These are phyloP conservation scores for Lordiphosa mommai DNA, from an alignment of 1,140 invertebrate species.

Conservation along the genomic window DNA sequence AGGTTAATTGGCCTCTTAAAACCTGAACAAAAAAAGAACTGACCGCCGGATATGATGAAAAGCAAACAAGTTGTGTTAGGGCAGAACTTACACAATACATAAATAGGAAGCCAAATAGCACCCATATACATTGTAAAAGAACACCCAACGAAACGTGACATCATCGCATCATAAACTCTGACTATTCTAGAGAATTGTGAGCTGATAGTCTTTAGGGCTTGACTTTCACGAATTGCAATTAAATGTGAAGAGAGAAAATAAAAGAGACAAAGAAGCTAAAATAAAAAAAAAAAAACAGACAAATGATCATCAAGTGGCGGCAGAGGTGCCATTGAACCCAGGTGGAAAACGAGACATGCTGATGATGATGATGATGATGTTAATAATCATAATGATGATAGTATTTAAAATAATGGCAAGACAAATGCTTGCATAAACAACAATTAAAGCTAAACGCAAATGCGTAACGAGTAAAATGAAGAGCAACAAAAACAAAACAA, in stretches of 20 bases:
- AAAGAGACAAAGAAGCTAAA: constrained; percentile 4
- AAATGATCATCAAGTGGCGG: constrained; percentile 12
- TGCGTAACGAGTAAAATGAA: constrained; percentile 47
- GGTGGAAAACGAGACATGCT: constrained; percentile 56
- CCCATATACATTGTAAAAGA: constrained; percentile 1
- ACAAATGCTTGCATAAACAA: constrained; percentile 59
- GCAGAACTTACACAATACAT: background rate
- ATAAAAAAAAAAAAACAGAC: constrained; percentile 14
- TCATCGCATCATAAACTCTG: constrained; percentile 21
- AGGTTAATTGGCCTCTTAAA: background rate
- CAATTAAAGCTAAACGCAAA: constrained; percentile 65
- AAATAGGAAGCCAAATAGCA: constrained; percentile 1
- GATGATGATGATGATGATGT: constrained; percentile 28
- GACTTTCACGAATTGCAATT: constrained; percentile 51
- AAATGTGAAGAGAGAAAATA: constrained; percentile 33
- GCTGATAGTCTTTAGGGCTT: constrained; percentile 8
- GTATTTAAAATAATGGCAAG: constrained; percentile 57
- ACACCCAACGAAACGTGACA: constrained; percentile 43
- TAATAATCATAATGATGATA: constrained; percentile 24
- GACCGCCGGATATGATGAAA: constrained; percentile 44
- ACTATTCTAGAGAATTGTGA: constrained; percentile 39
- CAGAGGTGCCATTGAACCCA: constrained; percentile 16
- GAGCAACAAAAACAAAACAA: constrained; percentile 10
- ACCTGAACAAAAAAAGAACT: constrained; percentile 10
- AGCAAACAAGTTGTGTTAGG: background rate